These are phyloP conservation scores for Bathynomus jamesi DNA, from an alignment of 1,140 invertebrate genomes.

Conservation along the genomic window DNA sequence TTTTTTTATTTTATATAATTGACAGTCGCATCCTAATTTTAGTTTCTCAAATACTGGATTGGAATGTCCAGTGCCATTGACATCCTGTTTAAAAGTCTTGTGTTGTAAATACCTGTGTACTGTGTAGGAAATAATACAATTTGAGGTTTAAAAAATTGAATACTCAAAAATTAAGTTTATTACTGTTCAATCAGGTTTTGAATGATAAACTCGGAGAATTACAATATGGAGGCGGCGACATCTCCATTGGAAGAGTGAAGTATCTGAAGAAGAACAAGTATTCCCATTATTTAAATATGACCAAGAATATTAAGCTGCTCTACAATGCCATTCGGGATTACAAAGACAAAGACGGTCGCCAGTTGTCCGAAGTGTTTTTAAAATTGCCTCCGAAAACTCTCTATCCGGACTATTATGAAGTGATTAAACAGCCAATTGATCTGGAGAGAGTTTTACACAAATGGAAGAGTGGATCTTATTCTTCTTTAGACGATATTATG, in stretches of 20 bases:
- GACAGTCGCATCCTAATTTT: too few species aligned
- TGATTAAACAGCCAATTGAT: conserved; percentile 95
- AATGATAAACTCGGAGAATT: conserved; percentile 11
- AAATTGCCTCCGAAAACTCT: conserved; percentile 54
- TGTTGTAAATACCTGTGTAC: too few species aligned
- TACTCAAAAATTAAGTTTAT: too few species aligned
- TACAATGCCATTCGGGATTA: conserved; percentile 24
- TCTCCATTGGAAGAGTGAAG: neutral
- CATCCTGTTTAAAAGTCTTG: too few species aligned
- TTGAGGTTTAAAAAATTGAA: too few species aligned
- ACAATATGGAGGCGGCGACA: conserved; percentile 2
- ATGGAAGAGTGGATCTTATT: conserved; percentile 67
- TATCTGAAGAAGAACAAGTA: conserved; percentile 12
- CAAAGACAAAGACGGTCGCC: conserved; percentile 57
- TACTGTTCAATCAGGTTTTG: conserved; percentile 3
- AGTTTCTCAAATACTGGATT: too few species aligned
- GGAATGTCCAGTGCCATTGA: too few species aligned
- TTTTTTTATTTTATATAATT: too few species aligned
- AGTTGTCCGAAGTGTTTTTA: conserved; percentile 87
- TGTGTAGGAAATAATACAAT: too few species aligned
- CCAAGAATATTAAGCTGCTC: conserved; percentile 14
- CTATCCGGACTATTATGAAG: conserved; percentile 47
- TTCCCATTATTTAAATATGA: neutral
- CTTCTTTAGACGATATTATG: conserved; percentile 78
- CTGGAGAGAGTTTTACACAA: conserved; percentile 90